Evolutionary conservation across 2,113 vertebrate species (phyloP).

Genomic region (Aptenodytes patagonicus): DNA sequence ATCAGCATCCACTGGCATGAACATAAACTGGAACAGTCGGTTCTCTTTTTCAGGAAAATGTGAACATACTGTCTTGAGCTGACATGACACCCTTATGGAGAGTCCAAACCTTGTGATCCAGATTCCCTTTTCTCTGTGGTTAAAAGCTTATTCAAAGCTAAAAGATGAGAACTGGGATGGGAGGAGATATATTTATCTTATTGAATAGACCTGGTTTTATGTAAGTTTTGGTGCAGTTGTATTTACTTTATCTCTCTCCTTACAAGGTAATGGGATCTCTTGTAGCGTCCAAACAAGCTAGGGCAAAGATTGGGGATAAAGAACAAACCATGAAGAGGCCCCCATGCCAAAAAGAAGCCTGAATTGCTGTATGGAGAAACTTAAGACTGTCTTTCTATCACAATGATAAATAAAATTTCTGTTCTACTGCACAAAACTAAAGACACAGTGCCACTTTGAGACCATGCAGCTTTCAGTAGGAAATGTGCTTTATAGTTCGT

Average conservation of each 20-base stretch:
- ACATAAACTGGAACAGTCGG: background rate
- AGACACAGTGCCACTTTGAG: background rate
- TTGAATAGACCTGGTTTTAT: background rate
- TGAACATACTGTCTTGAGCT: background rate
- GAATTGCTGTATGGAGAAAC: background rate
- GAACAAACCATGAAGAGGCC: background rate
- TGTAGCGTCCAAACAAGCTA: background rate
- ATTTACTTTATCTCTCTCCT: background rate
- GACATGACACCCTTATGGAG: background rate
- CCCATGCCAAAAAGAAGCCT: background rate
- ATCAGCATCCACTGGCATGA: background rate
- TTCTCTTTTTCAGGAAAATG: background rate
- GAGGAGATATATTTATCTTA: background rate
- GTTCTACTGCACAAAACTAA: background rate
- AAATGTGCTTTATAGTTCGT: background rate
- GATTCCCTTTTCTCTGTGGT: background rate
- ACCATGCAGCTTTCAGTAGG: background rate
- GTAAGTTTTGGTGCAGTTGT: background rate
- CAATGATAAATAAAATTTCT: background rate
- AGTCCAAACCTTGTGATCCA: background rate
- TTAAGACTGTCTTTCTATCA: background rate
- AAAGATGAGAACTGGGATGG: background rate
- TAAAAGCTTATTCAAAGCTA: background rate
- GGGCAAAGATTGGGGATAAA: background rate
- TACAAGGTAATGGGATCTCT: background rate